Evolutionary conservation across 2,888 invertebrate species (phyloP).

Genomic region (Brenthis ino): DNA sequence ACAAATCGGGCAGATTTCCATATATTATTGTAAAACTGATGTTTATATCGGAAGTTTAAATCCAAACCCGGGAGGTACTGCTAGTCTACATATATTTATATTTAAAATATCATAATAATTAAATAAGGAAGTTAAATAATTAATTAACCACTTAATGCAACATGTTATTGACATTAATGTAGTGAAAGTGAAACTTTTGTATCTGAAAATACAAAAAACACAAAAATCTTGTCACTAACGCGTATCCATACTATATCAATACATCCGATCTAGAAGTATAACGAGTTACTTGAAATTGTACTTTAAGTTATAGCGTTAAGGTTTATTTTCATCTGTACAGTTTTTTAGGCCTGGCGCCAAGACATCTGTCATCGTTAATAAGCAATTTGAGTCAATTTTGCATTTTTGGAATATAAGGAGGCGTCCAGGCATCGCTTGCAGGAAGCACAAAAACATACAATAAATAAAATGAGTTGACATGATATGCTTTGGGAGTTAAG

Average conservation of each 20-base stretch:
- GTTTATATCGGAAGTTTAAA: too few relatives aligned
- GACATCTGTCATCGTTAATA: slow-evolving; percentile 82
- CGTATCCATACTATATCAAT: slow-evolving; percentile 76
- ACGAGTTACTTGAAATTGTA: slow-evolving; percentile 47
- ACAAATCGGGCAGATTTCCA: too few relatives aligned
- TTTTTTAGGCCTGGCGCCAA: slow-evolving; percentile 65
- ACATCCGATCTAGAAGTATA: slow-evolving; percentile 68
- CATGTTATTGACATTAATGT: slow-evolving; percentile 43
- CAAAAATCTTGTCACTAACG: slow-evolving; percentile 70
- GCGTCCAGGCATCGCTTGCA: slow-evolving; percentile 74
- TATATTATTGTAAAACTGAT: too few relatives aligned
- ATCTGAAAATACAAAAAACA: background rate
- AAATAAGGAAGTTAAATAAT: background rate
- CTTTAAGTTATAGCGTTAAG: slow-evolving; percentile 46
- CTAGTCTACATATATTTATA: too few relatives aligned
- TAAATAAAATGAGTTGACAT: slow-evolving; percentile 78
- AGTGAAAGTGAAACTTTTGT: slow-evolving; percentile 39
- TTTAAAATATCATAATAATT: background rate
- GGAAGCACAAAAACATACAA: slow-evolving; percentile 77
- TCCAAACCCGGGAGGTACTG: too few relatives aligned
- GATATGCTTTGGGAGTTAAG: slow-evolving; percentile 7
- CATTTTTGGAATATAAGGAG: slow-evolving; percentile 76
- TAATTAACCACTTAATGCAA: background rate
- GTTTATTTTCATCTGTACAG: slow-evolving; percentile 39
- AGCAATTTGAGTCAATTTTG: slow-evolving; percentile 81